Evolutionary conservation across 2,888 invertebrate species (phyloP).

Genomic region (Trilocha varians): DNA sequence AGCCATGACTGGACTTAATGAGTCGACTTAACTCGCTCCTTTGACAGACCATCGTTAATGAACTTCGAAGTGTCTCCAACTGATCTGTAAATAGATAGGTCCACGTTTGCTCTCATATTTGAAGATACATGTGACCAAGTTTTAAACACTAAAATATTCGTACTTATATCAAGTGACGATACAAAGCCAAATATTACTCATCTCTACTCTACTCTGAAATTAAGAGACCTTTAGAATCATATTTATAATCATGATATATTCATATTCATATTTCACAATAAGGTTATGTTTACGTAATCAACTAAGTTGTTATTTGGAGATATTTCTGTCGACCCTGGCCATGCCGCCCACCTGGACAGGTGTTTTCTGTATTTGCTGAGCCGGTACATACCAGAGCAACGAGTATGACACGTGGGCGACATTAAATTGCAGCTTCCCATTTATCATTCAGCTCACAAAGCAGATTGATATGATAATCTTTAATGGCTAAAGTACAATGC

Average conservation of each 20-base stretch:
- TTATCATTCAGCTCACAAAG: constrained; percentile 18
- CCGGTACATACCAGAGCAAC: constrained; percentile 31
- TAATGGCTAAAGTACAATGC: neutral
- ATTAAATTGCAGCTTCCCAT: constrained; percentile 24
- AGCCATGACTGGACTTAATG: constrained; percentile 1
- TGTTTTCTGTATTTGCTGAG: constrained; percentile 44
- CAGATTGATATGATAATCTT: constrained; percentile 12
- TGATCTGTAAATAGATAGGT: no score
- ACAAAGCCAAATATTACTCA: no score
- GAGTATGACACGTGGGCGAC: constrained; percentile 33
- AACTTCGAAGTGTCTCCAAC: constrained; percentile 6
- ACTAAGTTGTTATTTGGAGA: constrained; percentile 25
- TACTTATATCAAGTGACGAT: no score
- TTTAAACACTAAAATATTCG: no score
- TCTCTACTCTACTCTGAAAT: no score
- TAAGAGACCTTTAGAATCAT: no score
- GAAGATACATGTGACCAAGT: no score
- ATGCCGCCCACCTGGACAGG: constrained; percentile 59
- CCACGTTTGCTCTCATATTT: no score
- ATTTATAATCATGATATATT: constrained; percentile 1
- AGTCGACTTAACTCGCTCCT: neutral
- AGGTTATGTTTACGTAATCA: constrained; percentile 26
- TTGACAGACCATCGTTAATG: neutral
- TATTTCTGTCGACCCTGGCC: constrained; percentile 41
- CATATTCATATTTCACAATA: neutral